phyloP scores from a whole-genome alignment of 2,113 vertebrate genomes.

The Ranitomeya imitator region DNA sequence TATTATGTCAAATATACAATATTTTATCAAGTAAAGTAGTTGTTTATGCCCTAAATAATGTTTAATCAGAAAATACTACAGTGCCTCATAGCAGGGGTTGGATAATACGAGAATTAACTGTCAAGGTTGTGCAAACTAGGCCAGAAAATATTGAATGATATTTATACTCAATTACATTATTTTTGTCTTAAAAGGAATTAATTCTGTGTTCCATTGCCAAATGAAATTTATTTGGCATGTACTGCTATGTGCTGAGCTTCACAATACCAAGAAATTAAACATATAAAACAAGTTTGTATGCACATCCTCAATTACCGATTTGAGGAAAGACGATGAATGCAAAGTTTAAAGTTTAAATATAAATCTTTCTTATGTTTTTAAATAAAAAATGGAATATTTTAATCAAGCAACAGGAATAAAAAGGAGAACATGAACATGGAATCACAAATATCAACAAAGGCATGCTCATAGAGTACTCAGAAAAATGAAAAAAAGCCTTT shows the following conservation, averaged over 20 bases:
- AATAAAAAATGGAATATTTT: no score
- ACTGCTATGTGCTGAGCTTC: slow-evolving; percentile 15
- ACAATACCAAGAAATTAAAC: slow-evolving; percentile 27
- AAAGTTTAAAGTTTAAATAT: no score
- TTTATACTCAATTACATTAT: slow-evolving; percentile 25
- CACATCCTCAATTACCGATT: no score
- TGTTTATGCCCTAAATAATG: background rate
- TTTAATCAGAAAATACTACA: background rate
- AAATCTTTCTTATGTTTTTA: no score
- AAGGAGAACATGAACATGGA: no score
- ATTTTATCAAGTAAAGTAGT: background rate
- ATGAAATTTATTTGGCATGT: slow-evolving; percentile 24
- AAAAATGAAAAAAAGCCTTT: no score
- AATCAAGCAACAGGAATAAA: no score
- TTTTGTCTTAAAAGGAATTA: background rate
- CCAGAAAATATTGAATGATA: background rate
- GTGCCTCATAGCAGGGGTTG: background rate
- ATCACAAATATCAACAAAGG: no score
- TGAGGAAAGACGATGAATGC: no score
- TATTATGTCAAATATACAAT: background rate
- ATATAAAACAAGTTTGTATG: background rate
- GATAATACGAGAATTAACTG: background rate
- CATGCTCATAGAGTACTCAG: no score
- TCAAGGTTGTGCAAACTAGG: background rate
- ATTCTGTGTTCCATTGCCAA: slow-evolving; percentile 40